Percentiles rank a stretch among this genome's conserved stretches.
Conservation (phyloP, 2,888 invertebrate species). For the Tinea trinotella region DNA sequence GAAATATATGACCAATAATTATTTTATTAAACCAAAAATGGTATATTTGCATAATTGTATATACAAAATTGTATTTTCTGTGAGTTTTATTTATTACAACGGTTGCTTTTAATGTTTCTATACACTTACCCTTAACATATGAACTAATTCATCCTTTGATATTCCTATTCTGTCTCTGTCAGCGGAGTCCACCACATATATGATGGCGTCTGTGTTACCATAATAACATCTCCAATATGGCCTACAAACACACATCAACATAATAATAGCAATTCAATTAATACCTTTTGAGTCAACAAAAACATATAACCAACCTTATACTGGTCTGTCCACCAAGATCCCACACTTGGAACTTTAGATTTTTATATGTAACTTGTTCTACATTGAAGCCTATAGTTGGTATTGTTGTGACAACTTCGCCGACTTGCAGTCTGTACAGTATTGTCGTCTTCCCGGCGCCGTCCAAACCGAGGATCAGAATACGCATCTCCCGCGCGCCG, state of each 20-base stretch:
- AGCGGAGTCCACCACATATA: slow-evolving; percentile 99
- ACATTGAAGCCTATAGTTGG: slow-evolving; percentile 99
- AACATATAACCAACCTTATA: slow-evolving; percentile 88
- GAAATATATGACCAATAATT: too few relatives aligned
- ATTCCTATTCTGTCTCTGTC: slow-evolving; percentile 99
- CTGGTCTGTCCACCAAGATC: slow-evolving; percentile 99
- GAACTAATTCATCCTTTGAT: slow-evolving; percentile 97
- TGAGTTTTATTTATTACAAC: too few relatives aligned
- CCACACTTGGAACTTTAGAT: slow-evolving; percentile 99
- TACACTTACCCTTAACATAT: slow-evolving; percentile 91
- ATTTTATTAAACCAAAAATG: too few relatives aligned
- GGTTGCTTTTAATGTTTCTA: not conserved
- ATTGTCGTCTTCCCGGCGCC: slow-evolving; percentile 99
- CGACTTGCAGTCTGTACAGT: slow-evolving; percentile 96
- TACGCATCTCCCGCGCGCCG: slow-evolving; percentile 97
- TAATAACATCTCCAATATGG: slow-evolving; percentile 99
- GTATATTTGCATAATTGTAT: too few relatives aligned
- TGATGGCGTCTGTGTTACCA: slow-evolving; percentile 99
- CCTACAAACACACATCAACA: slow-evolving; percentile 71
- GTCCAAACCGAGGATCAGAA: slow-evolving; percentile 96
- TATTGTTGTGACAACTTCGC: slow-evolving; percentile 98
- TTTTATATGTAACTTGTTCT: slow-evolving; percentile 99
- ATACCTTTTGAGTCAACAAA: not conserved
- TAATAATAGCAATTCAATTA: too few relatives aligned
- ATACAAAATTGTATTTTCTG: too few relatives aligned